Conservation (phyloP, 1,140 invertebrate species). For the Drosophila parvula region DNA sequence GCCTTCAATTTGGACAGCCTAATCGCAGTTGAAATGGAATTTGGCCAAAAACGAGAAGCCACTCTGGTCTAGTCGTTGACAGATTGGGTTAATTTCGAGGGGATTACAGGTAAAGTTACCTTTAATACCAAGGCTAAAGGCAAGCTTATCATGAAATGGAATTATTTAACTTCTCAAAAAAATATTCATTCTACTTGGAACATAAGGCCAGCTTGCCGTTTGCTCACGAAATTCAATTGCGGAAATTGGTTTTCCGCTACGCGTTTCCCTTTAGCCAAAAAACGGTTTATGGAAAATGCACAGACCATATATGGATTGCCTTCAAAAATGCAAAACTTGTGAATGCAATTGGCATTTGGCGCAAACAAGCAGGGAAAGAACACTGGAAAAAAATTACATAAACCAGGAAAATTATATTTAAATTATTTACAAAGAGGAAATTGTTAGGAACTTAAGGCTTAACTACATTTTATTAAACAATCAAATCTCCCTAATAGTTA, state of each 20-base stretch:
- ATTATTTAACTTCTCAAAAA: no score
- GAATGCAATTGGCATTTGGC: constrained; percentile 9
- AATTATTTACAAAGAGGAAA: neutral
- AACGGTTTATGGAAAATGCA: neutral
- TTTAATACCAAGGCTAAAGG: no score
- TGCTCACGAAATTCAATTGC: constrained; percentile 2
- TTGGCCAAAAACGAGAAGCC: neutral
- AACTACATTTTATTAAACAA: no score
- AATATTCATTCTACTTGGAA: no score
- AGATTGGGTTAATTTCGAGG: constrained; percentile 10
- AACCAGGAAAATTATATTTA: no score
- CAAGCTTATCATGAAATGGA: no score
- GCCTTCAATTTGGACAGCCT: neutral
- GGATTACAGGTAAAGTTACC: neutral
- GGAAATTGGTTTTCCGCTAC: constrained; percentile 3
- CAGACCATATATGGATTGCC: constrained; percentile 14
- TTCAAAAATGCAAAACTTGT: constrained; percentile 12
- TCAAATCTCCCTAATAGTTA: no score
- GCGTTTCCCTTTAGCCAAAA: neutral
- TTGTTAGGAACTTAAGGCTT: no score
- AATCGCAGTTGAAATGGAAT: constrained; percentile 7
- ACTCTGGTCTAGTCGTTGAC: neutral
- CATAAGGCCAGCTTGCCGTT: no score
- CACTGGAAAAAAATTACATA: no score
- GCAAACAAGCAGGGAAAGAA: neutral